A percentile compares a stretch with the other conserved stretches of the same genome.
phyloP scores from a whole-genome alignment of 2,797 vertebrate genomes.

The Chiloscyllium punctatum region DNA sequence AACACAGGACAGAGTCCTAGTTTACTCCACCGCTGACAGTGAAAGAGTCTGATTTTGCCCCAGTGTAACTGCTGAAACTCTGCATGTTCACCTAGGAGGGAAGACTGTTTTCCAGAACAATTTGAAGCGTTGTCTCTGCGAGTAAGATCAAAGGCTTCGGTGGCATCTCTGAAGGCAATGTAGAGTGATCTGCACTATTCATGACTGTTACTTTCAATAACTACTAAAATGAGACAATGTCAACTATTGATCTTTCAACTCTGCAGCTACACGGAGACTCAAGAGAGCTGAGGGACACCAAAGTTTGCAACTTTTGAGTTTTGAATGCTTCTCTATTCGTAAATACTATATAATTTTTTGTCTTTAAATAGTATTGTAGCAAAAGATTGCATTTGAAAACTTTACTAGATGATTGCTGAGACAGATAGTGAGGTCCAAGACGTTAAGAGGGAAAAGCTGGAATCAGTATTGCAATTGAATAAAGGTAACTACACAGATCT shows the following conservation, averaged over 20 bases:
- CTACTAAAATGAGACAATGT: neutral
- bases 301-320: neutral
- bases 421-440: neutral
- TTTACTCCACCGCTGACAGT: neutral
- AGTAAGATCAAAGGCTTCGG: no score
- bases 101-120: neutral
- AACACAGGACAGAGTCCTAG: no score
- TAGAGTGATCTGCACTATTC: neutral
- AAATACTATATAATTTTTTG: neutral
- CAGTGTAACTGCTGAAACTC: neutral
- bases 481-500: no score
- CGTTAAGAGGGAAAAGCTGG: neutral
- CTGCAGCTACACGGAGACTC: neutral
- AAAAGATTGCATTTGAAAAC: neutral
- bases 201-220: neutral
- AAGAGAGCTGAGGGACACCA: neutral
- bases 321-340: neutral
- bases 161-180: no score
- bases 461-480: no score
- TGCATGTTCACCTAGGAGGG: neutral
- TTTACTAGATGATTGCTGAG: neutral
- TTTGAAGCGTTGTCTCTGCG: no score
- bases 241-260: neutral
- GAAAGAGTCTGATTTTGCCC: neutral
- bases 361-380: neutral